A percentile compares a stretch with the other conserved stretches of the same genome.
These are phyloP conservation scores for Sorex fumeus DNA, from an alignment of 2,113 vertebrate genomes.

Conservation along the genomic window DNA sequence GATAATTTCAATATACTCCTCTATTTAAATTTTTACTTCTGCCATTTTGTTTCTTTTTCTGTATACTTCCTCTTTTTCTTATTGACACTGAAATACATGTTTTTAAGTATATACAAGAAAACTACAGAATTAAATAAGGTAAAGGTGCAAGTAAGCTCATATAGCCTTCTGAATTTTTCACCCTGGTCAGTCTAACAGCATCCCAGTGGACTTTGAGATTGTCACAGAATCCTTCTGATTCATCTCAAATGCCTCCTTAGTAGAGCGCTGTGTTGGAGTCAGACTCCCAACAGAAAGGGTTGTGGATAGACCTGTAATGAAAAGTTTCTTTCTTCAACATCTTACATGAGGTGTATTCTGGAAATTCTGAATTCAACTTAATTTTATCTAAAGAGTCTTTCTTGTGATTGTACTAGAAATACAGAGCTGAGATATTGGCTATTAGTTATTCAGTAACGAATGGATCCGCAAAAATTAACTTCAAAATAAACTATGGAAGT, in stretches of 20 bases:
- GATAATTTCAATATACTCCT: neutral
- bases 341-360: neutral
- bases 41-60: neutral
- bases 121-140: neutral
- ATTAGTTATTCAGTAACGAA: neutral
- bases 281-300: neutral
- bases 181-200: neutral
- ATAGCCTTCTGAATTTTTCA: neutral
- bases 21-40: too few species aligned
- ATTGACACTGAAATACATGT: neutral
- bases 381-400: neutral
- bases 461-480: neutral
- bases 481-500: neutral
- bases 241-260: neutral
- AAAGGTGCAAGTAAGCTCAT: neutral
- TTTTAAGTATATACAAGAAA: slow-evolving; percentile 21
- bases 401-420: neutral
- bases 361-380: neutral
- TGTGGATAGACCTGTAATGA: neutral
- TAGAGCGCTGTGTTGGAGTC: neutral
- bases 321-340: neutral
- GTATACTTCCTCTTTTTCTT: neutral
- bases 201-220: neutral
- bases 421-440: neutral
- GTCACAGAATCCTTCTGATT: neutral